phyloP scores from a whole-genome alignment of 2,797 vertebrate genomes.

The Trachops cirrhosus region DNA sequence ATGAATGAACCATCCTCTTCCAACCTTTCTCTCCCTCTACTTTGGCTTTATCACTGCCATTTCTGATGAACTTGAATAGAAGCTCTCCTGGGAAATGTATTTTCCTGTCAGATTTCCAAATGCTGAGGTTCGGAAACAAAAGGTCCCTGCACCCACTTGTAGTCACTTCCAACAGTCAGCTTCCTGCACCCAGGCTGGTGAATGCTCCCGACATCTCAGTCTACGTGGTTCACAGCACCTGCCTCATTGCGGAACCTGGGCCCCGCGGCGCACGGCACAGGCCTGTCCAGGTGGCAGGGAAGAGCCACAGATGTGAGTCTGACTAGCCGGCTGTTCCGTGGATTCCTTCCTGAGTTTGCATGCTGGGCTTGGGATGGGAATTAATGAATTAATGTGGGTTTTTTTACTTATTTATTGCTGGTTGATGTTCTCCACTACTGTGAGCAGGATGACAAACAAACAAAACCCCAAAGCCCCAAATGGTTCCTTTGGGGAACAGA shows the following conservation, averaged over 20 bases:
- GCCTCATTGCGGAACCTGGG: neutral
- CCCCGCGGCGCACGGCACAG: accelerated
- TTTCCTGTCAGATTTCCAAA: conserved; percentile 77
- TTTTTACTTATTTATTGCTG: accelerated
- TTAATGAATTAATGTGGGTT: neutral
- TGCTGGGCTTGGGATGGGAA: neutral
- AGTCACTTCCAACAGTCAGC: conserved; percentile 11
- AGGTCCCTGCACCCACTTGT: conserved; percentile 34
- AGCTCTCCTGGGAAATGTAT: conserved; percentile 75
- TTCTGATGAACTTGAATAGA: conserved; percentile 77
- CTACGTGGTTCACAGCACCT: neutral
- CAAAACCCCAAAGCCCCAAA: neutral
- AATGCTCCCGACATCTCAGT: neutral
- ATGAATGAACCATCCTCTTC: neutral
- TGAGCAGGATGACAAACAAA: neutral
- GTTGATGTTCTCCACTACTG: neutral
- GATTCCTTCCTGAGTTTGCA: neutral
- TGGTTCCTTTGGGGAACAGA: neutral
- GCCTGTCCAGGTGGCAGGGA: neutral
- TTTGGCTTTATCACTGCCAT: conserved; percentile 56
- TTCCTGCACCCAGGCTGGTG: neutral
- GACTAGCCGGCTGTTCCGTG: neutral
- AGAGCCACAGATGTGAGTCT: neutral
- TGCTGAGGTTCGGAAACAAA: conserved; percentile 72
- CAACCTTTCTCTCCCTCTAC: conserved; percentile 20